phyloP scores from a whole-genome alignment of 2,113 vertebrate genomes.

The Perca fluviatilis region DNA sequence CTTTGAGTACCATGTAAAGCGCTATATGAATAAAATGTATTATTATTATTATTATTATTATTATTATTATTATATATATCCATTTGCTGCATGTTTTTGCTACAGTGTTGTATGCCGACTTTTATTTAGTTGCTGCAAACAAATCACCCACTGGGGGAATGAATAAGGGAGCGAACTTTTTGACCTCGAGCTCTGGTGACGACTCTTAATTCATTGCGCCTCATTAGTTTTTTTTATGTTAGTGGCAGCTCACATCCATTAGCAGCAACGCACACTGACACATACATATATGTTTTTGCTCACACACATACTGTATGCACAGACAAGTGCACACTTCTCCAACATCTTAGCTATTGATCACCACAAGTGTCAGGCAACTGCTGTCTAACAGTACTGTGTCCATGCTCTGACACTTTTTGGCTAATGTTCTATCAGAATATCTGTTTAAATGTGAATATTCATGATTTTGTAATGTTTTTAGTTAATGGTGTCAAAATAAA shows the following conservation, averaged over 20 bases:
- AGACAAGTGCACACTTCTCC: background rate
- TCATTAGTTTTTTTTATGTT: conserved; percentile 14
- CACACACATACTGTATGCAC: no score
- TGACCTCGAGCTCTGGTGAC: background rate
- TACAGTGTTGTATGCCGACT: background rate
- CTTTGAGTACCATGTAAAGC: no score
- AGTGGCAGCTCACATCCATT: background rate
- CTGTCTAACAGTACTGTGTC: background rate
- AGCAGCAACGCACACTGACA: background rate
- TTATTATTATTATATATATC: conserved; percentile 6
- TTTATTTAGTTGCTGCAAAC: conserved; percentile 6
- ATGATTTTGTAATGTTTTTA: no score
- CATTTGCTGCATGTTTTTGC: conserved; percentile 13
- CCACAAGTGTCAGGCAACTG: background rate
- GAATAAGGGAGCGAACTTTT: background rate
- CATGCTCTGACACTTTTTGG: no score
- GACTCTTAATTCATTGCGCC: conserved; percentile 16
- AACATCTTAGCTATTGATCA: conserved; percentile 7
- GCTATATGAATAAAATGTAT: no score
- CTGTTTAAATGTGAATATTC: no score
- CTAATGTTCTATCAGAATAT: no score
- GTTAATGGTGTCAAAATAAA: no score
- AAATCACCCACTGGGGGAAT: background rate
- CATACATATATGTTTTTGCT: background rate
- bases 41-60: background rate